Conservation (phyloP, 2,888 invertebrate species). For the Patella ulyssiponensis region DNA sequence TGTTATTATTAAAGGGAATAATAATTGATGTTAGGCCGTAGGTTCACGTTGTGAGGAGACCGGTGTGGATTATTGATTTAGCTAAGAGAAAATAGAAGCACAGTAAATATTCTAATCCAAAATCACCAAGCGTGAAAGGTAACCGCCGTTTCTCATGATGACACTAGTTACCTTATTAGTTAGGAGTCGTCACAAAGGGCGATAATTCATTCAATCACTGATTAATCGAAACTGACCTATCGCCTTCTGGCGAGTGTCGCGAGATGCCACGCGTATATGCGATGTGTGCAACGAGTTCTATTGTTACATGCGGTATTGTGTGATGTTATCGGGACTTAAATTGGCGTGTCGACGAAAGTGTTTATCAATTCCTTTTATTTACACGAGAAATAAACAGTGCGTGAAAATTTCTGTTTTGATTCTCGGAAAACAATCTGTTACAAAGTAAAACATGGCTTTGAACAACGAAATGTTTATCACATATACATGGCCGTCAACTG, state of each 20-base stretch:
- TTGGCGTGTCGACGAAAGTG: conserved; percentile 5
- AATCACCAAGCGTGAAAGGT: not conserved
- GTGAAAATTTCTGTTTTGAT: no score
- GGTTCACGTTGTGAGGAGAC: no score
- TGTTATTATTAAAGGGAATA: no score
- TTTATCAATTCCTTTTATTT: not conserved
- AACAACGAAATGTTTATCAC: no score
- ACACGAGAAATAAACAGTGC: not conserved
- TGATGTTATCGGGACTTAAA: conserved; percentile 1
- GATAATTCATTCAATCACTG: not conserved
- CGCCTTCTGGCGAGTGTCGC: conserved; percentile 8
- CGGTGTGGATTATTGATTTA: no score
- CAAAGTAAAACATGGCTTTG: no score
- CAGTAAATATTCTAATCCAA: no score
- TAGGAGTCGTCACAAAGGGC: conserved; percentile 1
- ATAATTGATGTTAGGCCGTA: no score
- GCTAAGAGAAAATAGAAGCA: no score
- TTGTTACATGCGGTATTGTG: not conserved
- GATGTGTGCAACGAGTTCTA: conserved; percentile 2
- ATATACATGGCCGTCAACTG: no score
- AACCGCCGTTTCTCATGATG: not conserved
- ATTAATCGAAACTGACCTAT: not conserved
- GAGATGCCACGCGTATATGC: not conserved
- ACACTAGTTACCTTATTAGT: conserved; percentile 7
- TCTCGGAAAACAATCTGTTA: no score